Evolutionary conservation across 1,140 invertebrate species (phyloP).

Genomic region (Dolichoris vasculosae): DNA sequence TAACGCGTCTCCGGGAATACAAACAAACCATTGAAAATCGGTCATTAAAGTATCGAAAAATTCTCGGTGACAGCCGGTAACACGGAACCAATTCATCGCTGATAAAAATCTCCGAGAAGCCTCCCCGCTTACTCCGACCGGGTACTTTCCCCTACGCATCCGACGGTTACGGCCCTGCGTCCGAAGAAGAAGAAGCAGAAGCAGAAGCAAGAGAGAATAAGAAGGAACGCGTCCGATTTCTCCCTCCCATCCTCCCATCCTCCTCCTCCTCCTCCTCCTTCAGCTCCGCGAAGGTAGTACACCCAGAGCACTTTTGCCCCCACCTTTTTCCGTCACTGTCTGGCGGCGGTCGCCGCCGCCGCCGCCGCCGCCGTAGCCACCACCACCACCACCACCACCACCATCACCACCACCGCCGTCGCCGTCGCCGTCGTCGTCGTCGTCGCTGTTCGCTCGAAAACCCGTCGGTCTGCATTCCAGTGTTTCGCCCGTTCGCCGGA

Average conservation of each 20-base stretch:
- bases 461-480: constrained; percentile 64
- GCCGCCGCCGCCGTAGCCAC: background rate
- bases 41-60: background rate
- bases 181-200: constrained; percentile 19
- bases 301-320: background rate
- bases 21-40: background rate
- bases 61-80: background rate
- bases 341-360: background rate
- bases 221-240: no score
- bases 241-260: no score
- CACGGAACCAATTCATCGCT: background rate
- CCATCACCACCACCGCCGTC: background rate
- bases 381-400: background rate
- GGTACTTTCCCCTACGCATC: background rate
- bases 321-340: background rate
- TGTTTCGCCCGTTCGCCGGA: constrained; percentile 52
- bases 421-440: constrained; percentile 46
- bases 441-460: constrained; percentile 52
- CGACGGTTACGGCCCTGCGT: constrained; percentile 1
- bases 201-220: no score
- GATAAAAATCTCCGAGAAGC: background rate
- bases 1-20: background rate
- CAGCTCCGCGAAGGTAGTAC: background rate
- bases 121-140: background rate
- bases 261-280: background rate